A percentile compares a stretch with the other conserved stretches of the same genome.
Conservation (phyloP, 2,888 invertebrate species). For the Spodoptera littoralis region DNA sequence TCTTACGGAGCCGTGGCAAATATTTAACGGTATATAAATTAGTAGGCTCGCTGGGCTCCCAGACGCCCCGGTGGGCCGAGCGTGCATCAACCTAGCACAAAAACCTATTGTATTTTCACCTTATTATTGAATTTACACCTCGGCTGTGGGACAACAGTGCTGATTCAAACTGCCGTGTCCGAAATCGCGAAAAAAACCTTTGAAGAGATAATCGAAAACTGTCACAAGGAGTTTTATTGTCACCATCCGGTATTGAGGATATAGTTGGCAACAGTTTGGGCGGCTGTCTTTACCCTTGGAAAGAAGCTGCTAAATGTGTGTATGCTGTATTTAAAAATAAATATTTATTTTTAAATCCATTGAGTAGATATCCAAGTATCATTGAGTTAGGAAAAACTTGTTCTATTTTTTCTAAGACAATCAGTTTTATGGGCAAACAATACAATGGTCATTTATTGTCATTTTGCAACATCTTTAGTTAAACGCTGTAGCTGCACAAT, state of each 20-base stretch:
- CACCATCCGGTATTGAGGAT: constrained; percentile 41
- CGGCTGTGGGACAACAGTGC: constrained; percentile 65
- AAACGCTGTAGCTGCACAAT: constrained; percentile 44
- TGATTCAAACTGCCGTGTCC: constrained; percentile 51
- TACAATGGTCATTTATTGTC: constrained; percentile 44
- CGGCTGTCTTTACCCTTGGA: constrained; percentile 9
- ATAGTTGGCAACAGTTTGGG: constrained; percentile 26
- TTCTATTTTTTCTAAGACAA: constrained; percentile 22
- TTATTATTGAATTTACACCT: constrained; percentile 83
- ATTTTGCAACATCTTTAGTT: constrained; percentile 39
- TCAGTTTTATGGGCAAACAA: constrained; percentile 42
- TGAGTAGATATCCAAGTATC: not conserved
- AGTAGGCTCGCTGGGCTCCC: constrained; percentile 63
- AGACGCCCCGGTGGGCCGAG: constrained; percentile 70
- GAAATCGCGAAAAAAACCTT: constrained; percentile 61
- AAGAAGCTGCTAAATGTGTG: not conserved
- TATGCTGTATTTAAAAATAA: too few species aligned
- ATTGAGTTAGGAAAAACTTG: constrained; percentile 1
- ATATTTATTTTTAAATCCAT: not conserved
- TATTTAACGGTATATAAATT: constrained; percentile 79
- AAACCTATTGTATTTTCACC: constrained; percentile 69
- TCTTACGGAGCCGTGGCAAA: constrained; percentile 70
- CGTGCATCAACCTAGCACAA: constrained; percentile 53
- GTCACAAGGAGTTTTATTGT: constrained; percentile 56
- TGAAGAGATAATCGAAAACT: constrained; percentile 62